Conservation (phyloP, 2,888 invertebrate species). For the Nephrocerus scutellatus region DNA sequence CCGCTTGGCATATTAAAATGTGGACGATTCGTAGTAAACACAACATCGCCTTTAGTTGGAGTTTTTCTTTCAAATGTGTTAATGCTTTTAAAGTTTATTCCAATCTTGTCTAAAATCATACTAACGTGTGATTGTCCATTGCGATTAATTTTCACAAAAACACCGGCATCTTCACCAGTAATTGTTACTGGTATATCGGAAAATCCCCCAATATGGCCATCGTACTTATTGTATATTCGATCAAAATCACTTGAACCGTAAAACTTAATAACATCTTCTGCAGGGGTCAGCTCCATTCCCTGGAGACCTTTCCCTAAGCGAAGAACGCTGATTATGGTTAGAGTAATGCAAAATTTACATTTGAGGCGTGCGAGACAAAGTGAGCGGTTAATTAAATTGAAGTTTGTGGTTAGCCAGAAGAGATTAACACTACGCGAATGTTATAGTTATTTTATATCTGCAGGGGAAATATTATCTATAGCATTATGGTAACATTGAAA, state of each 20-base stretch:
- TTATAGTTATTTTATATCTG: too few species aligned
- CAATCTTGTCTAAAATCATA: constrained; percentile 57
- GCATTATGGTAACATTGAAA: too few species aligned
- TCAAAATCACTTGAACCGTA: constrained; percentile 71
- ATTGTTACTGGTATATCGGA: constrained; percentile 51
- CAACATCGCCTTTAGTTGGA: constrained; percentile 54
- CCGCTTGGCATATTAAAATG: constrained; percentile 65
- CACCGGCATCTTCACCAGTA: too few species aligned
- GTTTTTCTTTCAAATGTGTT: constrained; percentile 63
- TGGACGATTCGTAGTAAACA: constrained; percentile 71
- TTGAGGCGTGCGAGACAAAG: too few species aligned
- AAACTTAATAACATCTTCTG: constrained; percentile 68
- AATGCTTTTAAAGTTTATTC: constrained; percentile 62
- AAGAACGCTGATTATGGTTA: constrained; percentile 73
- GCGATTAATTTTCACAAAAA: constrained; percentile 47
- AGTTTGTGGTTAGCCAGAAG: too few species aligned
- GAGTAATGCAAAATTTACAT: too few species aligned
- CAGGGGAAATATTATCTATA: too few species aligned
- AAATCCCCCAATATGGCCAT: constrained; percentile 60
- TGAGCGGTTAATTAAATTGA: too few species aligned
- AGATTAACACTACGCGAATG: too few species aligned
- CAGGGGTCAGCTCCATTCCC: constrained; percentile 72
- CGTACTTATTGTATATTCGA: constrained; percentile 61
- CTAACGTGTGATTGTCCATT: constrained; percentile 47
- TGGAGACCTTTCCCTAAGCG: constrained; percentile 77